Conservation (phyloP, 2,797 vertebrate genomes). For the Paramormyrops hopkinsi region DNA sequence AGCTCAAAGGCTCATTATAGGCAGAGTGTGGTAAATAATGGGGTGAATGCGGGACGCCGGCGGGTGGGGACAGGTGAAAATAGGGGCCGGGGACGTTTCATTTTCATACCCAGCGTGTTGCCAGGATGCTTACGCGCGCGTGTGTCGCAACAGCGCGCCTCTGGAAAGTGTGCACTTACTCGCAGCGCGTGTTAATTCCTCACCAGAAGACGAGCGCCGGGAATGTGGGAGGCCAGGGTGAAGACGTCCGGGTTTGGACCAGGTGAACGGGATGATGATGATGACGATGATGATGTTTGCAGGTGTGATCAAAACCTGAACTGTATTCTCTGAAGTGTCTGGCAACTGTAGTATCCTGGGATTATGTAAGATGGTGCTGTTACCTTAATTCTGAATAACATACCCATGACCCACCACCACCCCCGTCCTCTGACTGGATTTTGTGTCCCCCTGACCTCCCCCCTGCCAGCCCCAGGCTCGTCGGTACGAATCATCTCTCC, state of each 20-base stretch:
- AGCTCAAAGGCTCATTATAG: background rate
- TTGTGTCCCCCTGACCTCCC: constrained; percentile 23
- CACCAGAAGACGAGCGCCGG: background rate
- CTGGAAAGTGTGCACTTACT: background rate
- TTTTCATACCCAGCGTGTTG: constrained; percentile 13
- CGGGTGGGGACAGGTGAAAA: constrained; percentile 4
- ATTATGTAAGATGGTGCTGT: background rate
- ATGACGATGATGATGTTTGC: constrained; percentile 13
- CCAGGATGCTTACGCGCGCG: background rate
- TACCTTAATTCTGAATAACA: background rate
- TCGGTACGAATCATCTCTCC: constrained; percentile 99
- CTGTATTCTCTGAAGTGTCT: background rate
- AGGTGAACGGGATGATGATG: background rate
- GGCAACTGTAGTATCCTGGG: background rate
- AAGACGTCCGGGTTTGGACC: background rate
- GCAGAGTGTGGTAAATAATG: background rate
- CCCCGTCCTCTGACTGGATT: background rate
- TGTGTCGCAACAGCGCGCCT: background rate
- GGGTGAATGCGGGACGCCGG: background rate
- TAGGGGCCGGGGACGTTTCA: background rate
- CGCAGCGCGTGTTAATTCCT: background rate
- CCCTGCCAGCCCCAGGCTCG: constrained; percentile 79
- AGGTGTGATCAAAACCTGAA: constrained; percentile 42
- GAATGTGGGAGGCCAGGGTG: background rate
- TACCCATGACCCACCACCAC: background rate